Percentiles rank a stretch among this genome's conserved stretches.
Conservation (phyloP, 2,113 vertebrate genomes). For the Chrysemys picta region DNA sequence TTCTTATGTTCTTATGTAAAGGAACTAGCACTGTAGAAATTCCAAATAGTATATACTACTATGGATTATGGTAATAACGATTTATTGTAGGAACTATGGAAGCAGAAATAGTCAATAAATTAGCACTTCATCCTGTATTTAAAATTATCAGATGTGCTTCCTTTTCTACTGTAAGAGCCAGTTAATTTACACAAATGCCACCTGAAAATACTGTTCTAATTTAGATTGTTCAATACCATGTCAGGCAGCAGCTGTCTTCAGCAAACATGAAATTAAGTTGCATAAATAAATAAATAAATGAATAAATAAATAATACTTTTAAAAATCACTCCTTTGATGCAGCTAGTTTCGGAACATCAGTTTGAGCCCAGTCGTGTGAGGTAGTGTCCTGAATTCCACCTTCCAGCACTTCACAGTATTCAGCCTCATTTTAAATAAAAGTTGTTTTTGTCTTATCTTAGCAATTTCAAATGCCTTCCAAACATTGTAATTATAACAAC, state of each 20-base stretch:
- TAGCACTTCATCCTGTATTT: background rate
- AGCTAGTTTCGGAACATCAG: background rate
- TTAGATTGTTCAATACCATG: background rate
- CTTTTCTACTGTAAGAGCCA: background rate
- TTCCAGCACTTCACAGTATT: background rate
- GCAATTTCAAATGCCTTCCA: background rate
- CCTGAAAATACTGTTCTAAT: background rate
- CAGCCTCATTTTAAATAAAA: background rate
- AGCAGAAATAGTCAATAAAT: background rate
- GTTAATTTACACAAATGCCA: background rate
- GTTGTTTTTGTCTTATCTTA: background rate
- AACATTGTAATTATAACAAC: background rate
- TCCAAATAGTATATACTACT: background rate
- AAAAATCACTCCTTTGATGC: fast-evolving
- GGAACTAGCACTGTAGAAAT: background rate
- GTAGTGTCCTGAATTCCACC: background rate
- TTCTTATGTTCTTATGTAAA: background rate
- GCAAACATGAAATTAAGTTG: background rate
- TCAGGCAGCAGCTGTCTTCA: background rate
- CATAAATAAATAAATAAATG: no score
- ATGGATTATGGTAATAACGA: background rate
- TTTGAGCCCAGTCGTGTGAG: background rate
- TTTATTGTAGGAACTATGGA: background rate
- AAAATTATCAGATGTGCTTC: background rate
- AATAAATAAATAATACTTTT: background rate